A percentile compares a stretch with the other conserved stretches of the same genome.
phyloP scores from a whole-genome alignment of 2,797 vertebrate genomes.

The Furcifer pardalis region DNA sequence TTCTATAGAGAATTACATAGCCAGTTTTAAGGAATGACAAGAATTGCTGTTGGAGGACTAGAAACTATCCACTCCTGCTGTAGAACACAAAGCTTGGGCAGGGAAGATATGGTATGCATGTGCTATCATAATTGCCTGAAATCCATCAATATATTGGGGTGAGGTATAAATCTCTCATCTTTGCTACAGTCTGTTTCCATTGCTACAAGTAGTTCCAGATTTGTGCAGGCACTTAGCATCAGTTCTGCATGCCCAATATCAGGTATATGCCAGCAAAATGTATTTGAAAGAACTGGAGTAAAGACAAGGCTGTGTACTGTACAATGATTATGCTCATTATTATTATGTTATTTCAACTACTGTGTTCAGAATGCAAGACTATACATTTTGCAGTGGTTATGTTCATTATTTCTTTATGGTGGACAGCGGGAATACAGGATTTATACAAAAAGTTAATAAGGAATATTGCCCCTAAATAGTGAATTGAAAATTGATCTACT shows the following conservation, averaged over 20 bases:
- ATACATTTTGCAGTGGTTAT: not conserved
- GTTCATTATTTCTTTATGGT: slow-evolving; percentile 49
- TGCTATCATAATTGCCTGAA: too few relatives aligned
- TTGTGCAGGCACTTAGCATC: fast-evolving
- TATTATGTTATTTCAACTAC: not conserved
- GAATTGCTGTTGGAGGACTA: too few relatives aligned
- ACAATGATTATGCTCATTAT: slow-evolving; percentile 44
- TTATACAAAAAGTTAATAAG: slow-evolving; percentile 77
- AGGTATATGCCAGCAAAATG: slow-evolving; percentile 4
- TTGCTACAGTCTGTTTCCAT: too few relatives aligned
- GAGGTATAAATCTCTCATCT: not conserved
- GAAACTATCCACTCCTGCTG: too few relatives aligned
- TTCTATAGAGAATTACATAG: too few relatives aligned
- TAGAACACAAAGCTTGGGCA: too few relatives aligned
- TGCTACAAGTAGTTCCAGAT: not conserved
- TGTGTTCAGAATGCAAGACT: not conserved
- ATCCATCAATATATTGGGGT: not conserved
- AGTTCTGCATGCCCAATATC: fast-evolving
- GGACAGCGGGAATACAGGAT: slow-evolving; percentile 68
- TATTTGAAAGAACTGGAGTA: not conserved
- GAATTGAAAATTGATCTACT: slow-evolving; percentile 87
- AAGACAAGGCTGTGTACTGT: not conserved
- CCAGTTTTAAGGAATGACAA: not conserved
- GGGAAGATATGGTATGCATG: too few relatives aligned
- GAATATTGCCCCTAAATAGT: slow-evolving; percentile 75